phyloP scores from a whole-genome alignment of 2,113 vertebrate species.

The Hydrochoerus hydrochaeris region DNA sequence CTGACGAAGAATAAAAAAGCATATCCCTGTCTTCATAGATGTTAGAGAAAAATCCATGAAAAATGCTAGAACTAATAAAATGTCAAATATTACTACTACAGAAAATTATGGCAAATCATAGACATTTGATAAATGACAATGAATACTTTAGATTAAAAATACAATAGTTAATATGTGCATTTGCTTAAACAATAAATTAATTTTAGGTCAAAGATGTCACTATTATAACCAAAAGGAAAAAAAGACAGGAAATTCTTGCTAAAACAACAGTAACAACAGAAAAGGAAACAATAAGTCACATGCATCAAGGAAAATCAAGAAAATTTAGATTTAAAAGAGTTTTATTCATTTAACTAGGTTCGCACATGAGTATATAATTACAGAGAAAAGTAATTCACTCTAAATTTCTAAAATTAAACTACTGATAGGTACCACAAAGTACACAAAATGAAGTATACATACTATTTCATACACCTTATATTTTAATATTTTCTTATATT shows the following conservation, averaged over 20 bases:
- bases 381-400: not conserved
- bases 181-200: slow-evolving; percentile 52
- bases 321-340: not conserved
- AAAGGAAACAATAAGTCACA: not conserved
- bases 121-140: not conserved
- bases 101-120: not conserved
- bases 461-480: not conserved
- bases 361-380: not conserved
- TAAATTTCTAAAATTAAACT: not conserved
- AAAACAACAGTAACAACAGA: not conserved
- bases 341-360: not conserved
- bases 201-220: slow-evolving; percentile 48
- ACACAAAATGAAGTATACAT: not conserved
- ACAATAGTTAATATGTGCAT: not conserved
- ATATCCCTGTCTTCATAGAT: slow-evolving; percentile 68
- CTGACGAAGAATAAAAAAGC: slow-evolving; percentile 81
- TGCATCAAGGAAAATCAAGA: not conserved
- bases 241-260: not conserved
- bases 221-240: not conserved
- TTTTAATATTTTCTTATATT: not conserved
- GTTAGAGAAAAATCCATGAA: not conserved
- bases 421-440: not conserved
- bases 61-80: not conserved
- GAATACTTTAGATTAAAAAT: slow-evolving; percentile 11
- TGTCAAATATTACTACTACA: not conserved